Evolutionary conservation across 2,797 vertebrate genomes (phyloP).

Genomic region (Scarus forsteni): DNA sequence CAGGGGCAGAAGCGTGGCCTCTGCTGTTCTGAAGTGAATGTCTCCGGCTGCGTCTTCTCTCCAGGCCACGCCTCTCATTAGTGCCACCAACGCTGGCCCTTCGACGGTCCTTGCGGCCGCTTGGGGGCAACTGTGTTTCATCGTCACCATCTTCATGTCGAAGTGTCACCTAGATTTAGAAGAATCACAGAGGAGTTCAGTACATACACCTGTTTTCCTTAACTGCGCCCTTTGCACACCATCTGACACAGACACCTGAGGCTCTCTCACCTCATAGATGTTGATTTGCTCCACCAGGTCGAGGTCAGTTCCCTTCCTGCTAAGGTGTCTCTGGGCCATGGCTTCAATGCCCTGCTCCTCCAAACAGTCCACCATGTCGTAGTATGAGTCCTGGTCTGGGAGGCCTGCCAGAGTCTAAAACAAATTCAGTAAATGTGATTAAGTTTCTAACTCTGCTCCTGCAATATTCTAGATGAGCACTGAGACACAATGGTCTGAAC

Average conservation of each 20-base stretch:
- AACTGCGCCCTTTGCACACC: too few relatives aligned
- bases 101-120: constrained; percentile 87
- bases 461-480: constrained; percentile 13
- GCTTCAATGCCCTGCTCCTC: constrained; percentile 94
- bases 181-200: not conserved
- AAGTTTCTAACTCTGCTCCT: not conserved
- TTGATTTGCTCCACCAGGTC: constrained; percentile 97
- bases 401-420: constrained; percentile 91
- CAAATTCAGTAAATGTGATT: not conserved
- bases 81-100: constrained; percentile 88
- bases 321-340: constrained; percentile 91
- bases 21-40: constrained; percentile 90
- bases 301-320: constrained; percentile 94
- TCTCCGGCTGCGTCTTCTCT: constrained; percentile 93
- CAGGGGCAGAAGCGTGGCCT: constrained; percentile 87
- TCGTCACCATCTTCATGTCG: constrained; percentile 93
- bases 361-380: constrained; percentile 95
- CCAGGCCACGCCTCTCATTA: constrained; percentile 87
- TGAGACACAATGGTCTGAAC: not conserved
- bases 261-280: constrained; percentile 92
- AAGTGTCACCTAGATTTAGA: constrained; percentile 84
- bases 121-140: constrained; percentile 82
- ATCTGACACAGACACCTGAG: not conserved
- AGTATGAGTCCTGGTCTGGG: constrained; percentile 97
- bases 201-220: not conserved